A percentile compares a stretch with the other conserved stretches of the same genome.
These are phyloP conservation scores for Gobionotothen gibberifrons DNA, from an alignment of 2,797 vertebrate genomes.

Conservation along the genomic window DNA sequence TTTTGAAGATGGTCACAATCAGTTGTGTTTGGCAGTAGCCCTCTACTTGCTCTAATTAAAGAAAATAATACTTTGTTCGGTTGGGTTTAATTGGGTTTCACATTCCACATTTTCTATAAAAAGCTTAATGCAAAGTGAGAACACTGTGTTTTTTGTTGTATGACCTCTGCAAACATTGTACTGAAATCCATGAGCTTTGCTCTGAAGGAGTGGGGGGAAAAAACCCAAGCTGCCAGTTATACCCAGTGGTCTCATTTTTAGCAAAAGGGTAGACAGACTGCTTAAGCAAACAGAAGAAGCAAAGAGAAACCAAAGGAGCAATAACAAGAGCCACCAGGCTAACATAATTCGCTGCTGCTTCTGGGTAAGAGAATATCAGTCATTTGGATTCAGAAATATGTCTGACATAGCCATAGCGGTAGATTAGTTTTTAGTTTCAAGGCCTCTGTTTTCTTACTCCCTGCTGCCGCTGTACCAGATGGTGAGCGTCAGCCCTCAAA, in stretches of 20 bases:
- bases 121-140: constrained; percentile 10
- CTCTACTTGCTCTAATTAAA: not conserved
- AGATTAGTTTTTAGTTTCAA: constrained; percentile 32
- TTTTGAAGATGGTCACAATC: not conserved
- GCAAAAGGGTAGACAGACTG: constrained; percentile 41
- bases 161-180: constrained; percentile 59
- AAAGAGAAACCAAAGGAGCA: constrained; percentile 30
- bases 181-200: constrained; percentile 57
- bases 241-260: constrained; percentile 59
- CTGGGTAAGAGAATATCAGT: constrained; percentile 40
- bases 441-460: constrained; percentile 34
- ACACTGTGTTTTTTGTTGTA: constrained; percentile 15
- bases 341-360: constrained; percentile 2
- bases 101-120: constrained; percentile 8
- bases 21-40: not conserved
- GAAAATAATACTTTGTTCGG: not conserved
- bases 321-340: not conserved
- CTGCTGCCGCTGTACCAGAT: constrained; percentile 45
- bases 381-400: not conserved
- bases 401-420: not conserved
- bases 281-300: constrained; percentile 35
- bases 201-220: constrained; percentile 23
- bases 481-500: constrained; percentile 36
- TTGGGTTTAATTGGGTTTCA: not conserved
- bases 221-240: constrained; percentile 32